Evolutionary conservation across 2,888 invertebrate genomes (phyloP).

Genomic region (Agonopterix subpropinquella): DNA sequence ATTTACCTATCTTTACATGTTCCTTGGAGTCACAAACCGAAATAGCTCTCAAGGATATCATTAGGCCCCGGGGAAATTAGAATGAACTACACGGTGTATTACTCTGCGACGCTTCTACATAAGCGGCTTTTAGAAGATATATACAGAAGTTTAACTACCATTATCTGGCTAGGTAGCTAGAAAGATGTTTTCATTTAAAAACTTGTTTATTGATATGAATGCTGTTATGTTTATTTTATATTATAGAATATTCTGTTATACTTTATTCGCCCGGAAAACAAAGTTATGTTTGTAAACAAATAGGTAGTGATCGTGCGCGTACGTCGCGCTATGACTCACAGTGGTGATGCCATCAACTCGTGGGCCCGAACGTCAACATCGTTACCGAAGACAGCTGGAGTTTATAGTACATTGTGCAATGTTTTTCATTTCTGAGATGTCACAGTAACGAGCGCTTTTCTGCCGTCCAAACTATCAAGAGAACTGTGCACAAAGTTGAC

Average conservation of each 20-base stretch:
- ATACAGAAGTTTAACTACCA: neutral
- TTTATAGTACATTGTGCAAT: neutral
- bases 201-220: neutral
- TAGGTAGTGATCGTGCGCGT: slow-evolving; percentile 17
- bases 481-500: neutral
- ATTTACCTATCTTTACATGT: slow-evolving; percentile 15
- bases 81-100: slow-evolving; percentile 45
- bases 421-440: too few relatives aligned
- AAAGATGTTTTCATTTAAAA: too few relatives aligned
- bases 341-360: slow-evolving; percentile 52
- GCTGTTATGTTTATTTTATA: neutral
- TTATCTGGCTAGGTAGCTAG: neutral
- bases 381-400: neutral
- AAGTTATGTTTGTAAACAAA: slow-evolving; percentile 49
- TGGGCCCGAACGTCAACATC: slow-evolving; percentile 9
- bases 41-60: slow-evolving; percentile 56
- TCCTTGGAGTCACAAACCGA: slow-evolving; percentile 33
- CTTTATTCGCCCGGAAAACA: neutral
- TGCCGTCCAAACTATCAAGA: too few relatives aligned
- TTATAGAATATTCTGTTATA: neutral
- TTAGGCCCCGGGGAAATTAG: slow-evolving; percentile 64
- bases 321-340: slow-evolving; percentile 36
- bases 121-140: neutral
- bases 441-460: too few relatives aligned
- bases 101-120: slow-evolving; percentile 1